Evolutionary conservation across 2,113 vertebrate species (phyloP).

Genomic region (Centropus unirufus): DNA sequence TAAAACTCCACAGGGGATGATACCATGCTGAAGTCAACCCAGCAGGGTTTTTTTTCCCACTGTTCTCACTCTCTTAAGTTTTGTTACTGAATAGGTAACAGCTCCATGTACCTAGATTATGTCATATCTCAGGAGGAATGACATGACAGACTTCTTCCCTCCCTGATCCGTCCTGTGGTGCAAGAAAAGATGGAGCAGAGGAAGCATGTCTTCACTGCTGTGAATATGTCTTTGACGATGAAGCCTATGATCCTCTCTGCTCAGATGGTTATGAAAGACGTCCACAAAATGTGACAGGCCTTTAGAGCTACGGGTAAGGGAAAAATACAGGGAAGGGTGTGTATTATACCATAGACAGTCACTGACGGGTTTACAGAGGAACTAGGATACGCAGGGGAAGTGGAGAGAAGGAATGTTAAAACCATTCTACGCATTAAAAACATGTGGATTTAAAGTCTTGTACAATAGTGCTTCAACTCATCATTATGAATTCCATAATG

Average conservation of each 20-base stretch:
- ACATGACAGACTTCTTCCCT: background rate
- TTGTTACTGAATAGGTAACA: background rate
- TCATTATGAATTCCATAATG: background rate
- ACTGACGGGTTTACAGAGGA: background rate
- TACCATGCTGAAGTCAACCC: background rate
- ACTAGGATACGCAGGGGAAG: background rate
- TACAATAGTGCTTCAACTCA: background rate
- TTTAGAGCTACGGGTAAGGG: background rate
- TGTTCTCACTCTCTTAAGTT: background rate
- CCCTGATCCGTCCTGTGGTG: fast-evolving
- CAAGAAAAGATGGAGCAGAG: background rate
- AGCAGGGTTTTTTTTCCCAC: background rate
- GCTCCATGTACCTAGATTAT: fast-evolving
- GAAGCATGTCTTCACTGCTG: background rate
- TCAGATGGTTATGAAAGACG: background rate
- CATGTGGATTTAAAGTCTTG: background rate
- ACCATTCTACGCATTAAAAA: background rate
- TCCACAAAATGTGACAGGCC: background rate
- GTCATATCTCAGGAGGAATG: fast-evolving
- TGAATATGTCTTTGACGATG: background rate
- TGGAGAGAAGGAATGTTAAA: background rate
- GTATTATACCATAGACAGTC: background rate
- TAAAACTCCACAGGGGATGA: background rate
- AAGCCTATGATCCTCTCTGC: background rate
- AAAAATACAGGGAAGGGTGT: background rate